Evolutionary conservation across 2,888 invertebrate species (phyloP), one percentile per base, ranked within the genome.

Genomic region (Acanthopleura granulata): DNA sequence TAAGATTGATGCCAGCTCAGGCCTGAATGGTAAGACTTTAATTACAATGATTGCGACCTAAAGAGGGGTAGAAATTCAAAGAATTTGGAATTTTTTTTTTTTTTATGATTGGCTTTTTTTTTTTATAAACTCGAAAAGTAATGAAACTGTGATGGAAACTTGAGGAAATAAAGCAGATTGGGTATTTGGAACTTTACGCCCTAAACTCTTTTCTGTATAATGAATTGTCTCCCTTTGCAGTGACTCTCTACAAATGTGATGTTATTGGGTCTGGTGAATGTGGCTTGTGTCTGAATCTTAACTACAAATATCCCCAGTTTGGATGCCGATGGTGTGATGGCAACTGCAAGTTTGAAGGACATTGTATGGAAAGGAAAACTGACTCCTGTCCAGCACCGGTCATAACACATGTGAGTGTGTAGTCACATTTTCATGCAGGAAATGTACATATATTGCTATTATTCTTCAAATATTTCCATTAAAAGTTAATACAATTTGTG

Each of bases 311-410:
- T 14, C 82, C 86, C 16, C 94, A 95, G 86, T 97, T 97, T 89
- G 94, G 96, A 84, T 99, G 99, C 89, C 95, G 95, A 71, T 99
- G 98, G 99, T 99, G 99, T 92, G 94, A 95, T 29, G 97, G 97
- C 90, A 94, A 78, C 72, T 90, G 87, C 78, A 79, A 80, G 66
- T 84, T 84, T 78, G 77, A 76, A 30, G 77, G 77, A 40, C 73
- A 79, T 16, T 87, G 87, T 78, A 75, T 77, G 72, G 77, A 76
- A 61, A 69, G 94, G 49, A 96, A 95, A 86, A 94, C 94, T 85
- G 95, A 96, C 87, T 94, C 95, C 9, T 98, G 98, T 88, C 92
- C 94, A 73, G 94, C 94, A 84, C 94, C 94, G 72, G 94, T 81
- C 72, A 85, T 89, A 72, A 81, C 81, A 22, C 79, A 78, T 51